phyloP scores from a whole-genome alignment of 2,888 invertebrate genomes.

The Trichogramma dendrolimi region DNA sequence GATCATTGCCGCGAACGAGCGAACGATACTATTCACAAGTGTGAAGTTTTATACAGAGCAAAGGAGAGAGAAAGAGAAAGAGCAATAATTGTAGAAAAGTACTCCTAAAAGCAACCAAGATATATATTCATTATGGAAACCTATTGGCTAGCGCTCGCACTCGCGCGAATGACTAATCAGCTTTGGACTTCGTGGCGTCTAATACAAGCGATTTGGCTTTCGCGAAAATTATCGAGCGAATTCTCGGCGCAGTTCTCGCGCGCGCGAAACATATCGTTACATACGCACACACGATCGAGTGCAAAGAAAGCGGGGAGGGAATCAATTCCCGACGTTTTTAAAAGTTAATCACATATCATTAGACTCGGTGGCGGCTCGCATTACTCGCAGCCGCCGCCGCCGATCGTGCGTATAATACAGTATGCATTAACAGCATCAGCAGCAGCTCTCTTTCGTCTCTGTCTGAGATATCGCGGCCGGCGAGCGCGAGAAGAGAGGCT shows the following conservation, averaged over 20 bases:
- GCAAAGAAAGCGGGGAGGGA: slow-evolving; percentile 3
- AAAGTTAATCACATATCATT: slow-evolving; percentile 23
- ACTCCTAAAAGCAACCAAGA: no score
- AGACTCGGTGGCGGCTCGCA: background rate
- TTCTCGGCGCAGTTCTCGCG: background rate
- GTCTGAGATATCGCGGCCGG: background rate
- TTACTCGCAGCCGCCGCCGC: background rate
- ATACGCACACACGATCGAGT: background rate
- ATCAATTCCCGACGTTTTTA: slow-evolving; percentile 16
- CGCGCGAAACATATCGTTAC: slow-evolving; percentile 6
- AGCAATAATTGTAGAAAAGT: no score
- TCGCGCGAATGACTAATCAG: slow-evolving; percentile 19
- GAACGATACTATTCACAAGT: no score
- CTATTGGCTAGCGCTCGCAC: no score
- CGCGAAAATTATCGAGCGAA: background rate
- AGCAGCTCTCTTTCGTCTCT: no score
- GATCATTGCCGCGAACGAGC: no score
- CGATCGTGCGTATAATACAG: no score
- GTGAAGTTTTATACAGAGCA: no score
- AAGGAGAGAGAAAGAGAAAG: no score
- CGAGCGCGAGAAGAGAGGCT: slow-evolving; percentile 3
- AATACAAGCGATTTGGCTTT: slow-evolving; percentile 8
- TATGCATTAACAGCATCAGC: no score
- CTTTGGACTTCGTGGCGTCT: background rate
- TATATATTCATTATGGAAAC: no score